Percentiles rank a stretch among this genome's conserved stretches.
phyloP scores from a whole-genome alignment of 2,888 invertebrate genomes.

The Parnassius mnemosyne region DNA sequence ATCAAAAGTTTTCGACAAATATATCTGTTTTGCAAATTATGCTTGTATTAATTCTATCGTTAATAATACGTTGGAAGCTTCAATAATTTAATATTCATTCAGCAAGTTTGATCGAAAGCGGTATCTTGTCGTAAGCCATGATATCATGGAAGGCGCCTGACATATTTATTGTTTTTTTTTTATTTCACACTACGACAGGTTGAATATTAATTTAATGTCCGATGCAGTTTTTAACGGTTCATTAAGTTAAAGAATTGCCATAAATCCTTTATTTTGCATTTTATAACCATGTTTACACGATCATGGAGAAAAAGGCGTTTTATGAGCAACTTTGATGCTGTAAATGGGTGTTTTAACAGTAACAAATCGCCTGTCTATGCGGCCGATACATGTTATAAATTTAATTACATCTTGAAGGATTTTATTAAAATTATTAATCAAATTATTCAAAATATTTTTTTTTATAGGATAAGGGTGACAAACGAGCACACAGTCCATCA shows the following conservation, averaged over 20 bases:
- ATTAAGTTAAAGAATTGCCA: conserved; percentile 33
- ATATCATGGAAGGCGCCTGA: conserved; percentile 4
- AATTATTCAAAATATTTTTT: too few relatives aligned
- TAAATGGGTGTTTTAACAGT: background rate
- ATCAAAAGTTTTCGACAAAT: too few relatives aligned
- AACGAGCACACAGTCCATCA: too few relatives aligned
- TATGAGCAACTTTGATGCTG: background rate
- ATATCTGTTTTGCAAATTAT: too few relatives aligned
- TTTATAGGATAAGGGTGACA: too few relatives aligned
- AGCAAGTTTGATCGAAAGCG: too few relatives aligned
- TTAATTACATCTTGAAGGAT: conserved; percentile 7
- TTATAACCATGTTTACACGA: conserved; percentile 34
- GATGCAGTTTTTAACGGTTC: conserved; percentile 31
- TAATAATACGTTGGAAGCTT: too few relatives aligned
- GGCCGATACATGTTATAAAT: conserved; percentile 7
- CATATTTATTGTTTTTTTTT: conserved; percentile 17
- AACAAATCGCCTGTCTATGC: conserved; percentile 4
- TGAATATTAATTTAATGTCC: conserved; percentile 2
- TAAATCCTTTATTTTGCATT: conserved; percentile 37
- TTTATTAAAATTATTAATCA: background rate
- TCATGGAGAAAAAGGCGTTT: conserved; percentile 8
- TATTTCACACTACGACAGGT: conserved; percentile 5
- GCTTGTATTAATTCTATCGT: too few relatives aligned
- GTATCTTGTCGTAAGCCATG: background rate
- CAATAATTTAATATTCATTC: too few relatives aligned